Base-by-base conservation (phyloP, 2,113 vertebrate genomes). In the Pantherophis guttatus region DNA sequence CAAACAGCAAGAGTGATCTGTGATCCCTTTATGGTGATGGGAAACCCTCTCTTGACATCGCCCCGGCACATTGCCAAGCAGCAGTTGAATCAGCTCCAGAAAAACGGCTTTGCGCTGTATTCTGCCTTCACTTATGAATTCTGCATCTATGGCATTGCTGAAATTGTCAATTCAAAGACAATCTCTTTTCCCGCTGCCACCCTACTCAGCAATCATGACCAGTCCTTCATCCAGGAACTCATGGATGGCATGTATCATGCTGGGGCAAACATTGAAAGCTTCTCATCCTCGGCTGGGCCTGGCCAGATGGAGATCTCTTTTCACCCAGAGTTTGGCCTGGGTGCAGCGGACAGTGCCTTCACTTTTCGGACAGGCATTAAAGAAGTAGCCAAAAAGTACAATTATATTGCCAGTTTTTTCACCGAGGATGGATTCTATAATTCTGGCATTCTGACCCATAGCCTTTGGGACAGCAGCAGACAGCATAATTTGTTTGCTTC, bases 221-320 rank as follows among this genome's bases (percentile, higher is more conserved):
- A 98, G 96, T 97, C 97, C 26, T 99, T 99, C 97, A 97, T 99
- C 94, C 99, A 99, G 97, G 98, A 99, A 91, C 97, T 99, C 12
- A 98, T 99, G 91, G 98, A 98, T 89, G 98, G 98, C 93, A 98
- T 99, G 98, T 99, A 99, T 95, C 98, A 98, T 92, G 98, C 98
- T 85, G 99, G 99, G 24, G 98, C 98, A 39, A 98, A 98, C 33
- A 98, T 99, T 0, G 99, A 99, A 96, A 99, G 98, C 95, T 99
- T 99, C 81, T 98, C 98, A 10, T 99, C 98, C 26, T 98, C 98
- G 0, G 98, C 96, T 17, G 98, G 98, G 33, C 98, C 98, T 0
- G 98, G 98, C 26, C 99, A 99, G 95, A 98, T 99, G 98, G 98
- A 99, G 96, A 98, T 99, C 91, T 98, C 97, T 93, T 98, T 99